phyloP scores from a whole-genome alignment of 2,888 invertebrate species.

The Drosophila bunnanda region DNA sequence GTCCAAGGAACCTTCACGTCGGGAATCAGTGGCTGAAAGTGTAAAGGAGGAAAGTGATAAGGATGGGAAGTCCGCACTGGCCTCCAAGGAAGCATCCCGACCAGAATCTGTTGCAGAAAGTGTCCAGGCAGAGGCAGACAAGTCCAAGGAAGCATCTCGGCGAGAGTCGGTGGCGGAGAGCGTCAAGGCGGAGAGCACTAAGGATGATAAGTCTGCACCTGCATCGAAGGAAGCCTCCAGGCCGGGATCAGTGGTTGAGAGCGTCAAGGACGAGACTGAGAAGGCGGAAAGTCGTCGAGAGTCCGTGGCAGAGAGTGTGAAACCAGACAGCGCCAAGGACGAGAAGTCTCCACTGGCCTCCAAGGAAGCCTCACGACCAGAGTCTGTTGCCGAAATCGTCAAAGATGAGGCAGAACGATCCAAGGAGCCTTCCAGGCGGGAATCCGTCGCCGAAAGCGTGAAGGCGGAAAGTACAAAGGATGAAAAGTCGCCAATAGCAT shows the following conservation, averaged over 20 bases:
- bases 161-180: conserved; percentile 33
- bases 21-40: conserved; percentile 16
- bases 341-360: conserved; percentile 32
- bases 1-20: conserved; percentile 2
- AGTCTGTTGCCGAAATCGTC: conserved; percentile 39
- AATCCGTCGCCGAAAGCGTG: conserved; percentile 31
- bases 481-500: conserved; percentile 37
- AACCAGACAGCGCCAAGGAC: conserved; percentile 38
- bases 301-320: conserved; percentile 28
- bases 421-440: background rate
- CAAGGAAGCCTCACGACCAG: conserved; percentile 36
- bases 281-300: conserved; percentile 35
- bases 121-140: conserved; percentile 22
- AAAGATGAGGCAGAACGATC: conserved; percentile 28
- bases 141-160: conserved; percentile 34
- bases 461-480: conserved; percentile 41
- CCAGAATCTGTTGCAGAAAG: conserved; percentile 34
- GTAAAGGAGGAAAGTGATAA: conserved; percentile 19
- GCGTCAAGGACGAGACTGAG: conserved; percentile 26
- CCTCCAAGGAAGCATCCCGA: conserved; percentile 12
- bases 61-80: too few relatives aligned
- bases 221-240: conserved; percentile 39
- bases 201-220: conserved; percentile 36
- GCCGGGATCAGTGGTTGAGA: conserved; percentile 37
- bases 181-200: conserved; percentile 21